phyloP scores from a whole-genome alignment of 2,797 vertebrate genomes.

The Intellagama lesueurii region DNA sequence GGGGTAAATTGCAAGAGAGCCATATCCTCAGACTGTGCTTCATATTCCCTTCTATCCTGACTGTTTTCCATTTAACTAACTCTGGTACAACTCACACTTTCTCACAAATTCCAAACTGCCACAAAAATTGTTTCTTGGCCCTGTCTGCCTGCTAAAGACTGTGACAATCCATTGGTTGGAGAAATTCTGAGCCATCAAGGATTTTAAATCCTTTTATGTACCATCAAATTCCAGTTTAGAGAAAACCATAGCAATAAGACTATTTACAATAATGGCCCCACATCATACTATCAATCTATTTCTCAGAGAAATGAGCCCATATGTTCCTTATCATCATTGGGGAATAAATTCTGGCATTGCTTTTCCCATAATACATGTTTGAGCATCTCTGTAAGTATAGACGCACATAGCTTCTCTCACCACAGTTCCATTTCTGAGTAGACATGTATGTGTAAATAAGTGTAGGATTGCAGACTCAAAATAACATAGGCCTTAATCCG shows the following conservation, averaged over 20 bases:
- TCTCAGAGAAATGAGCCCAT: neutral
- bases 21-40: no score
- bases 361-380: neutral
- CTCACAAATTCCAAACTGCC: neutral
- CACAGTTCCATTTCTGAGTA: neutral
- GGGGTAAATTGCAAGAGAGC: no score
- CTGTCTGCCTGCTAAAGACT: neutral
- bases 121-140: neutral
- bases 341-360: slow-evolving; percentile 22
- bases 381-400: neutral
- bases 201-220: neutral
- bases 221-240: neutral
- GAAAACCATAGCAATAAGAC: neutral
- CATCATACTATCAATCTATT: neutral
- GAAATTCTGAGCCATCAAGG: neutral
- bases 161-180: neutral
- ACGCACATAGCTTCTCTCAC: neutral
- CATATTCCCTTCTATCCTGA: no score
- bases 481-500: neutral
- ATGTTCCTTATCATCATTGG: neutral
- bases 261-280: neutral
- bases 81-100: neutral
- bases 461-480: neutral
- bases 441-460: neutral
- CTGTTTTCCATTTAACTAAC: neutral